Evolutionary conservation across 2,888 invertebrate species (phyloP), one percentile per base, ranked within the genome.

Genomic region (Dasysyrphus tricinctus): DNA sequence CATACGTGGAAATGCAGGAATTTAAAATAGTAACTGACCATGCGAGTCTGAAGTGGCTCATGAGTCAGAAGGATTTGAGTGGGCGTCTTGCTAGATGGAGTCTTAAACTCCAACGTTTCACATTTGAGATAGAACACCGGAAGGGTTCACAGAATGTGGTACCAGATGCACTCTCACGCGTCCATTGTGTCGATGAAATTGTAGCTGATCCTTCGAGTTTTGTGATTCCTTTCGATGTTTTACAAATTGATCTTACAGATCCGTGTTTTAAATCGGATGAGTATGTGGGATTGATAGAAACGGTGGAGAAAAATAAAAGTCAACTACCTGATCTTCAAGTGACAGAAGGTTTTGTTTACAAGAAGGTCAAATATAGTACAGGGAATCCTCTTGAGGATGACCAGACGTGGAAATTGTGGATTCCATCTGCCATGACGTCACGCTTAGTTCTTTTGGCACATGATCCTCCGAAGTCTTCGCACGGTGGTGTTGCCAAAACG

Each of bases 401-500:
- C 42, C 42, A 42, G 5, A 42, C 42, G 12, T 42, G 14, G 42
- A 42, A 54, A 54, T 4, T 24, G 11, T 54, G 24, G 11, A 54
- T 24, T 6, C 54, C 54, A 54, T 24, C 54, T 29, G 2, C 29
- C 54, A 24, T 19, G 12, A 24, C 29, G 19, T 54, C 54, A 3
- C 42, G 5, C 42, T 42, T 42, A 3, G 5, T 42, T 42, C 42
- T 0, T 14, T 42, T 42, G 42, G 42, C 42, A 14, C 42, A 42
- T 14, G 42, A 42, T 14, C 42, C 19, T 12, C 54, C 54, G 9
- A 54, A 54, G 24, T 54, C 54, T 54, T 54, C 54, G 29, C 54
- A 54, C 29, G 54, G 54, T 54, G 54, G 54, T 54, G 54, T 54
- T 24, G 54, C 54, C 12, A 29, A 54, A 54, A 54, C 29, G 5